Evolutionary conservation across 2,888 invertebrate genomes (phyloP).

Genomic region (Mythimna lalbum): DNA sequence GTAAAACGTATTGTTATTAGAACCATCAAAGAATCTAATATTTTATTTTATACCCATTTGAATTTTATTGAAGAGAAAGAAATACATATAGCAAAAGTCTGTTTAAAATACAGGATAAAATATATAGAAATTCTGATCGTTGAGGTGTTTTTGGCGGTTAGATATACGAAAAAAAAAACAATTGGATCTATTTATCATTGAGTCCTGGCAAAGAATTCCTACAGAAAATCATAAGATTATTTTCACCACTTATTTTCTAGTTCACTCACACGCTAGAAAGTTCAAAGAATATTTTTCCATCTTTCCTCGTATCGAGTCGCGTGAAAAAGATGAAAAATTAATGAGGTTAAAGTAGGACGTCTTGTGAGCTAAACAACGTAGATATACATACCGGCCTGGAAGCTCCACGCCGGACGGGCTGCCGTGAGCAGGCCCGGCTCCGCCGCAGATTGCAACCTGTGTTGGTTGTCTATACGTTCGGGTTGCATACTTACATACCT

Average conservation of each 20-base stretch:
- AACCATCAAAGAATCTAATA: slow-evolving; percentile 70
- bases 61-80: slow-evolving; percentile 59
- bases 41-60: slow-evolving; percentile 66
- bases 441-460: neutral
- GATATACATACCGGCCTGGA: slow-evolving; percentile 65
- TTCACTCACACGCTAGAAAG: slow-evolving; percentile 45
- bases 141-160: slow-evolving; percentile 10
- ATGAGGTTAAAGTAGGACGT: slow-evolving; percentile 78
- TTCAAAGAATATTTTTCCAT: slow-evolving; percentile 57
- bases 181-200: slow-evolving; percentile 9
- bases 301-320: slow-evolving; percentile 71
- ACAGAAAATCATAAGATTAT: slow-evolving; percentile 10
- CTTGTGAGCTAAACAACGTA: slow-evolving; percentile 67
- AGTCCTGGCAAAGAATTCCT: neutral
- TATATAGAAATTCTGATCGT: slow-evolving; percentile 30
- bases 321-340: slow-evolving; percentile 79
- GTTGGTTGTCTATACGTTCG: neutral
- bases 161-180: slow-evolving; percentile 2
- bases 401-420: slow-evolving; percentile 21
- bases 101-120: slow-evolving; percentile 28
- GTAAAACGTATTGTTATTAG: slow-evolving; percentile 73
- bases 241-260: slow-evolving; percentile 44
- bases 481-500: neutral
- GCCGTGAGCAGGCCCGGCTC: slow-evolving; percentile 7
- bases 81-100: slow-evolving; percentile 34